Percentiles rank a stretch among this genome's conserved stretches.
phyloP scores from a whole-genome alignment of 2,113 vertebrate genomes.

The Hylia prasina region DNA sequence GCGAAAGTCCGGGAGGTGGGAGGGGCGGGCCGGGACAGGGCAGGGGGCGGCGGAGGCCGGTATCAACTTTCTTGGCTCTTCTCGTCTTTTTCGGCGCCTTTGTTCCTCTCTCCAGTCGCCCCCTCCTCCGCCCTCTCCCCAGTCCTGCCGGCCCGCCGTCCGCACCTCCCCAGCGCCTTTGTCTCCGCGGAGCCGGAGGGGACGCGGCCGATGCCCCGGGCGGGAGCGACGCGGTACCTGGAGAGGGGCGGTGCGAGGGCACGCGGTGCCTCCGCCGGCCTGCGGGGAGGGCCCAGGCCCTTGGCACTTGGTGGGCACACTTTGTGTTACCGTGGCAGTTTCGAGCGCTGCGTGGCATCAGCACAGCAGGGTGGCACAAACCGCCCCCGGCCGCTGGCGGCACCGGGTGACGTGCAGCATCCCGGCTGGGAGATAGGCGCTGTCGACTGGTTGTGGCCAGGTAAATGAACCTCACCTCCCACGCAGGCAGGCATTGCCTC shows the following conservation, averaged over 20 bases:
- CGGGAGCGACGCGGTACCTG: neutral
- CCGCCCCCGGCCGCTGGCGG: neutral
- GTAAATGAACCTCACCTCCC: neutral
- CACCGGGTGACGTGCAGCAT: neutral
- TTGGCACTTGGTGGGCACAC: neutral
- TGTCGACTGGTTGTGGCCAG: neutral
- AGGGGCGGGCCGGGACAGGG: neutral
- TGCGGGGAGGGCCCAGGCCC: neutral
- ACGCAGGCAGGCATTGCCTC: neutral
- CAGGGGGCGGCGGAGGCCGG: neutral
- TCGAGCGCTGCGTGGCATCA: neutral
- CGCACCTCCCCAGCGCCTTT: neutral
- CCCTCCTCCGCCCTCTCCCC: neutral
- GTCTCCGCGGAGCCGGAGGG: neutral
- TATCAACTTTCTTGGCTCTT: conserved; percentile 28
- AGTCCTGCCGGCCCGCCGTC: neutral
- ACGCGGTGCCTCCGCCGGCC: neutral
- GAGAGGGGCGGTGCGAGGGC: neutral
- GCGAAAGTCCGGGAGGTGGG: neutral
- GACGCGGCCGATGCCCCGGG: neutral
- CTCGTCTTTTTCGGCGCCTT: neutral
- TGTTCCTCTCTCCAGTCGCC: neutral
- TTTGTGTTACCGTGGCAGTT: neutral
- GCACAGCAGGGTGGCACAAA: neutral
- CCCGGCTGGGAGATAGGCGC: neutral